These are phyloP conservation scores for Paraplagusia blochii DNA, from an alignment of 2,113 vertebrate genomes.

Conservation along the genomic window DNA sequence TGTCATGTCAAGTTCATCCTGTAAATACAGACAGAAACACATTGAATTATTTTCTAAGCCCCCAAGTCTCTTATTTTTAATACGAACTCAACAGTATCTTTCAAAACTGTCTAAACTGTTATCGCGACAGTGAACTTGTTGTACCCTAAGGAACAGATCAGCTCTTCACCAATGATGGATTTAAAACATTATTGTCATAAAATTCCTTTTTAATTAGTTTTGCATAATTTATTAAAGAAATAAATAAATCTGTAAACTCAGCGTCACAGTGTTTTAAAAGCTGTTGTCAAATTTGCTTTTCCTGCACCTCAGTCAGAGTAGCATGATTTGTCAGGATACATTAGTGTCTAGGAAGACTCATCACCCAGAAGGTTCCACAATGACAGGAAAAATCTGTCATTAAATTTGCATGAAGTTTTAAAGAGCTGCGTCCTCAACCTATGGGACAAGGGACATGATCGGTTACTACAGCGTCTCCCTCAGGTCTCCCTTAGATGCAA, in stretches of 20 bases:
- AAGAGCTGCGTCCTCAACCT: constrained; percentile 34
- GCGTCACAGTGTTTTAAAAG: too few relatives aligned
- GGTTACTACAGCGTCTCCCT: constrained; percentile 43
- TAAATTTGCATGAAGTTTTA: constrained; percentile 67
- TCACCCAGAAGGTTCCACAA: constrained; percentile 53
- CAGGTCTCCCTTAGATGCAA: constrained; percentile 28
- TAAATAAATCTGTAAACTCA: too few relatives aligned
- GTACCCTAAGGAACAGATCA: constrained; percentile 55
- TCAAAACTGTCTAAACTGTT: too few relatives aligned
- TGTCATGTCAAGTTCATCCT: too few relatives aligned
- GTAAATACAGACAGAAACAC: too few relatives aligned
- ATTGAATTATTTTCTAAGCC: too few relatives aligned
- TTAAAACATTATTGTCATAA: too few relatives aligned
- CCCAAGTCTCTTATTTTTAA: too few relatives aligned
- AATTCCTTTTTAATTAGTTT: too few relatives aligned
- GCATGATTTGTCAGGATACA: constrained; percentile 52
- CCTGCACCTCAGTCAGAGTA: constrained; percentile 28
- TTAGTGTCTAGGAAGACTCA: constrained; percentile 59
- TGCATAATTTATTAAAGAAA: too few relatives aligned
- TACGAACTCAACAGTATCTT: too few relatives aligned
- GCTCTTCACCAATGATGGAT: background rate
- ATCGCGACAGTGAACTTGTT: constrained; percentile 53
- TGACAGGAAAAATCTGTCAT: constrained; percentile 69
- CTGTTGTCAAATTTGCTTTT: constrained; percentile 32
- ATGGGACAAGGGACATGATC: constrained; percentile 5